Evolutionary conservation across 2,797 vertebrate species (phyloP), one percentile per base, ranked within the genome.

Genomic region (Chloroceryle amazona): DNA sequence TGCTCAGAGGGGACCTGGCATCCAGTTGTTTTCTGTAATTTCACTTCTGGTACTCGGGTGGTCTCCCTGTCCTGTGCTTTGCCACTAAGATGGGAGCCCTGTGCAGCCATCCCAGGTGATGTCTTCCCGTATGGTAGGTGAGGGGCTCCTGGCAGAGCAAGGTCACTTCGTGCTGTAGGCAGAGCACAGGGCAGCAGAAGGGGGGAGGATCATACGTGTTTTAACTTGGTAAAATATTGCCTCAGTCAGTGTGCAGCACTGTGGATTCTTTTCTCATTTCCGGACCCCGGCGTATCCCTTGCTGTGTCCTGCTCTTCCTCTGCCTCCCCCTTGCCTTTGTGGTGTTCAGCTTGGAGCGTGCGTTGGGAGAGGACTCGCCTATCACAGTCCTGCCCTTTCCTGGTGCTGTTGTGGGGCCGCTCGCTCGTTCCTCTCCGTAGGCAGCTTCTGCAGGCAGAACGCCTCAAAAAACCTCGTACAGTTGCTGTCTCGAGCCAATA

Each of bases 351-450:
- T 78, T 49, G 1, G 23, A 65, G 61, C 5, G 1, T 46, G 60
- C 20, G 0, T 44, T 60, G 54, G 20, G 22, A 44, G 65, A 90
- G 66, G 81, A 29, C 66, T 84, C n/a, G 23, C 5, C 1, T 89
- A 22, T 67, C 41, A 2, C 75, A 42, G 66, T 75, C 85, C 89
- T 94, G 81, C 79, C 93, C 90, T 96, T 95, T 96, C 81, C 90
- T 88, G 86, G 51, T 72, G 4, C 46, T 39, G 25, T 49, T 72
- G 61, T 62, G 42, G 66, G 60, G 52, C 80, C 33, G 9, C 65
- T 65, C 52, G 5, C 66, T 73, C 55, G 7, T 87, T 81, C 44
- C 78, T 57, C 67, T 92, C 74, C 0, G 0, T 9, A 21, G 44
- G 54, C 81, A 88, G 57, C 23, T 81, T 46, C 63, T 47, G 41